A percentile compares a stretch with the other conserved stretches of the same genome.
Conservation (phyloP, 2,113 vertebrate species). For the Emydura subglobosa region DNA sequence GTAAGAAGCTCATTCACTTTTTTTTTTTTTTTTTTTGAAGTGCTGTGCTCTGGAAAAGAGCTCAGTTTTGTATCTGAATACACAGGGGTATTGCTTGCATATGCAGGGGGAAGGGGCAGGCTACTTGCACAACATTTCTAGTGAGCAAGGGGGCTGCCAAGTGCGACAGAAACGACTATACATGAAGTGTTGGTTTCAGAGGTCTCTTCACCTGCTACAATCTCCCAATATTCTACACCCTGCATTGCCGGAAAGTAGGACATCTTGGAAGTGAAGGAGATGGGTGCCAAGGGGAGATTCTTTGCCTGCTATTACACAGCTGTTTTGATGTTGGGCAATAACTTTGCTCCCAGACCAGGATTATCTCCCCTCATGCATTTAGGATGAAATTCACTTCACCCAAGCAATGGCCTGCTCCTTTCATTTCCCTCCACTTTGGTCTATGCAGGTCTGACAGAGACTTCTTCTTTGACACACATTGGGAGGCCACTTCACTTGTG, state of each 20-base stretch:
- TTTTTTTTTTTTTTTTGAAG: neutral
- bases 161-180: neutral
- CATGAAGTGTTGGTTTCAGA: neutral
- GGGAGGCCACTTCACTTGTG: neutral
- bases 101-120: neutral
- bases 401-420: neutral
- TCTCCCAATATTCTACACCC: neutral
- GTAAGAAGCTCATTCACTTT: neutral
- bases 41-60: neutral
- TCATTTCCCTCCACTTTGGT: neutral
- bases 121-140: neutral
- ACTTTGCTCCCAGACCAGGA: neutral
- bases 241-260: neutral
- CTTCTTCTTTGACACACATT: neutral
- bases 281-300: neutral
- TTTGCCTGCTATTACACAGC: neutral
- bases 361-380: neutral
- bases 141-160: neutral
- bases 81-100: neutral
- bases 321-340: neutral
- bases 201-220: neutral
- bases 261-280: neutral
- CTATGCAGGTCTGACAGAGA: neutral
- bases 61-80: neutral
- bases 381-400: neutral